These are phyloP conservation scores for Anastrepha ludens DNA, from an alignment of 1,140 invertebrate species.

Conservation along the genomic window DNA sequence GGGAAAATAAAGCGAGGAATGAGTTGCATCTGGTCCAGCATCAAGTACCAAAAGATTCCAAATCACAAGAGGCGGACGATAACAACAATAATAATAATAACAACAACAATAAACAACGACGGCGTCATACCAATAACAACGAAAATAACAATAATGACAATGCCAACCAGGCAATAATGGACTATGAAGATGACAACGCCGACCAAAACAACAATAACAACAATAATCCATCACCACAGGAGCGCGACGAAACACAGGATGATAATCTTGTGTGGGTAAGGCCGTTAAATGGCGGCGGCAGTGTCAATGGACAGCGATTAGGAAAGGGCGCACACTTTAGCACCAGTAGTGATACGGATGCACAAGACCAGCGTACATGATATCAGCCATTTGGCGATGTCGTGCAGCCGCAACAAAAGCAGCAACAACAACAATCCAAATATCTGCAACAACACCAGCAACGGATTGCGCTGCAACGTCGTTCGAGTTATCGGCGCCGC, in stretches of 20 bases:
- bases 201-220: constrained; percentile 35
- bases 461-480: not conserved
- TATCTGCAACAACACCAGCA: not conserved
- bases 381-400: constrained; percentile 29
- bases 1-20: constrained; percentile 77
- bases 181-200: constrained; percentile 36
- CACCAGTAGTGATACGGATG: not conserved
- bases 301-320: not conserved
- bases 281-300: not conserved
- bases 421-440: not conserved
- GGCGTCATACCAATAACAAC: constrained; percentile 57
- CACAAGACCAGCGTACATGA: constrained; percentile 27
- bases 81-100: constrained; percentile 52
- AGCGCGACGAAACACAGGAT: not conserved
- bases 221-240: constrained; percentile 30
- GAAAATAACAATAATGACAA: constrained; percentile 60
- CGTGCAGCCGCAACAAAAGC: constrained; percentile 5
- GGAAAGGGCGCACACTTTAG: not conserved
- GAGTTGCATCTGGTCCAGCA: constrained; percentile 70
- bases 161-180: constrained; percentile 33
- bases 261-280: constrained; percentile 24
- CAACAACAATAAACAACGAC: constrained; percentile 58
- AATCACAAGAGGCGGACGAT: constrained; percentile 64
- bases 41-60: constrained; percentile 58
- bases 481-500: constrained; percentile 45